Evolutionary conservation across 2,888 invertebrate species (phyloP), one percentile per base, ranked within the genome.

Genomic region (Euplagia quadripunctaria): DNA sequence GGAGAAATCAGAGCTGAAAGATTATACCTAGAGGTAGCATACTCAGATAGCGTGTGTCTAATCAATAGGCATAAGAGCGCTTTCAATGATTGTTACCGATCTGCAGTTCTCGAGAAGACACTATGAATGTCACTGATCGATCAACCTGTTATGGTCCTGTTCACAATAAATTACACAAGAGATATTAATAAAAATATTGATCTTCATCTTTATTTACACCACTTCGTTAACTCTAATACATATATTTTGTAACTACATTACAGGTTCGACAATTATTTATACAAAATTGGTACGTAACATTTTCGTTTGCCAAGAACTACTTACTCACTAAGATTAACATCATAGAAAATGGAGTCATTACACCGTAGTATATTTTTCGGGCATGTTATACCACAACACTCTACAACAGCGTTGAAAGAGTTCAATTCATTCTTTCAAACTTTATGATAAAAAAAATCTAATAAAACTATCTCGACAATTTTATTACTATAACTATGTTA

Each of bases 191-290:
- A 87, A 87, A 84, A 84, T 81, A 79, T 73, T 70, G 70, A 76
- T 79, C 74, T 77, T 80, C 74, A 81, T 81, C 71, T 83, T 87
- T 84, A 85, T 83, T 82, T 80, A 85, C 82, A 86, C 76, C 67
- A 77, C 78, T 61, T 70, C 75, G 70, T 78, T 80, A 68, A 51
- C 68, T 74, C 78, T 58, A 66, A 64, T 63, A 81, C 43, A 71
- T 73, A 73, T 72, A 75, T 63, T 63, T 83, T 66, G 12, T 68
- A 72, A 66, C 72, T 70, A 74, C 61, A 72, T 67, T 76, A 74
- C 58, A 74, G 70, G 75, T 76, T 77, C 72, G 69, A 84, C 70
- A 76, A 43, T 81, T 52, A 73, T 77, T 81, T 79, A 73, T 68
- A 81, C 16, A 76, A 63, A 74, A 76, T 74, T 74, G 64, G 70